Evolutionary conservation across 2,113 vertebrate species (phyloP), one percentile per base, ranked within the genome.

Genomic region (Chunga burmeisteri): DNA sequence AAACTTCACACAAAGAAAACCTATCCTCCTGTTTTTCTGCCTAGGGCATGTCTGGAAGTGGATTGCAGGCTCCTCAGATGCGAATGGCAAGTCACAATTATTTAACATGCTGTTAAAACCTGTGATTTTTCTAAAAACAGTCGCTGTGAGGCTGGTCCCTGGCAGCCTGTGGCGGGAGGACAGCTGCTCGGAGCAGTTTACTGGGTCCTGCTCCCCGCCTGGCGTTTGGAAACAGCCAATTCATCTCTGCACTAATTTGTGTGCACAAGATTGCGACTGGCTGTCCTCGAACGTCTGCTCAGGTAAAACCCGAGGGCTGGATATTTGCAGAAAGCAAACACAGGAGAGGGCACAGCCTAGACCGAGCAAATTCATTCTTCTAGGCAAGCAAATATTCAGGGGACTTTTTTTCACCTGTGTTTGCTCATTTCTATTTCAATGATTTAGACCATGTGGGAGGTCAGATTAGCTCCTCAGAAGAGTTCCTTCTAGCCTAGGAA

Each of bases 321-420:
- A 10, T 94, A 91, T 94, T 95, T 95, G 91, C 74, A 62, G 81
- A 93, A 86, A 75, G 94, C 94, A 97, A 97, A 97, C 66, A 94
- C 4, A 11, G n/a, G 17, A 56, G 77, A 93, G 77, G 80, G 56
- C 86, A 94, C 47, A 91, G 78, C 89, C 81, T 73, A 91, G 90
- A 70, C 49, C 89, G 81, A 87, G 83, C 70, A 95, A 95, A 97
- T 95, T 95, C 86, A 81, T 95, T 97, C 84, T 94, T 49, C 70
- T 42, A 46, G 49, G 65, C 58, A 89, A 94, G 94, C 86, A 86
- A 94, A 94, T 96, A 94, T 89, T 87, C 77, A 42, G 66, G 73
- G 46, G 61, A 34, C 4, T 70, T 90, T 65, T 93, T 85, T 65
- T 46, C 6, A 2, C 53, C 62, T 38, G 4, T 94, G 75, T 96